phyloP scores from a whole-genome alignment of 92 coral and sea anemone genomes.

The Ricordea florida region DNA sequence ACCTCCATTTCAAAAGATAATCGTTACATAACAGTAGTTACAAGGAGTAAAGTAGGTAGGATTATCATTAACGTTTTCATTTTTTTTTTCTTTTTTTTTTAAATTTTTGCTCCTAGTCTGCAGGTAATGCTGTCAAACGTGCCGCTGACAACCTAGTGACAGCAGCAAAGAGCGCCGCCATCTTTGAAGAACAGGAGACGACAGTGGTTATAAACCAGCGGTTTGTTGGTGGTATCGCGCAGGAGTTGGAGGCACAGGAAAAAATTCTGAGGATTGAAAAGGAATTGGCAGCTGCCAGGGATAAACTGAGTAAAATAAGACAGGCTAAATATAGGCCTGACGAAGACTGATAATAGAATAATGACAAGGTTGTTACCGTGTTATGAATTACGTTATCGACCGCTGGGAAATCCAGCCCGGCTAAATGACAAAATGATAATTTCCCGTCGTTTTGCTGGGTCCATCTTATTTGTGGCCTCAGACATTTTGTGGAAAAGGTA shows the following conservation, averaged over 20 bases:
- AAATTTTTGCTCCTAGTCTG: conserved; percentile 81
- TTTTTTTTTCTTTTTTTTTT: too few relatives aligned
- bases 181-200: conserved; percentile 98
- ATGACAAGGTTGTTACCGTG: too few relatives aligned
- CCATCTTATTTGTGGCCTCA: too few relatives aligned
- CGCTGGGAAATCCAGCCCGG: too few relatives aligned
- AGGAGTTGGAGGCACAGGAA: conserved; percentile 97
- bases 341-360: conserved; percentile 67
- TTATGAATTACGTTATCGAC: too few relatives aligned
- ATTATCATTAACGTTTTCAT: too few relatives aligned
- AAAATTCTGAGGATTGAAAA: conserved; percentile 92
- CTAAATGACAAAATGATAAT: too few relatives aligned
- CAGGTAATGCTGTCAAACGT: conserved; percentile 97
- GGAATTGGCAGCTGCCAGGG: conserved; percentile 83
- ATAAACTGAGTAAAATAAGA: conserved; percentile 81
- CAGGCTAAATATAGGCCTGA: conserved; percentile 92
- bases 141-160: conserved; percentile 97
- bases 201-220: conserved; percentile 96
- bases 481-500: too few relatives aligned
- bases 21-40: too few relatives aligned
- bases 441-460: too few relatives aligned
- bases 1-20: too few relatives aligned
- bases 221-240: conserved; percentile 97
- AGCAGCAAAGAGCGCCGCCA: conserved; percentile 95
- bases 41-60: background rate